A percentile compares a stretch with the other conserved stretches of the same genome.
phyloP scores from a whole-genome alignment of 2,797 vertebrate genomes.

The Fistularia tabacaria region DNA sequence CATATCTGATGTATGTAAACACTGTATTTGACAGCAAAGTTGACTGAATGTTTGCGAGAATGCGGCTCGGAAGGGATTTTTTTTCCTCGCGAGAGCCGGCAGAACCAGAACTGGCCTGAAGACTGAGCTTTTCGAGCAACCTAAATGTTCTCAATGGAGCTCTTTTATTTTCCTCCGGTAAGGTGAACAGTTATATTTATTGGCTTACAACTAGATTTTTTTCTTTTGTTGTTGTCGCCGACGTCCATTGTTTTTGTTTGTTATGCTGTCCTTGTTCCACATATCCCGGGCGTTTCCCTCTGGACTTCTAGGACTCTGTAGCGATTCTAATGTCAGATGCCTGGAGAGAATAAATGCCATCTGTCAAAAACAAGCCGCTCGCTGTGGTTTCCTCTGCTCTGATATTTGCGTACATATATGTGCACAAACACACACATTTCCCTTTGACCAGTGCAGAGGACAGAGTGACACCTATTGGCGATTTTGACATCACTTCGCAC shows the following conservation, averaged over 20 bases:
- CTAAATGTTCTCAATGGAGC: slow-evolving; percentile 3
- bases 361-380: slow-evolving; percentile 69
- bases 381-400: slow-evolving; percentile 4
- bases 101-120: slow-evolving; percentile 29
- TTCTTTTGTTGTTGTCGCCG: not conserved
- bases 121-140: slow-evolving; percentile 16
- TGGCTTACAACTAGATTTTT: slow-evolving; percentile 28
- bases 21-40: slow-evolving; percentile 30
- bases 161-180: slow-evolving; percentile 7
- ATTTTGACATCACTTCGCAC: too few species aligned
- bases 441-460: too few species aligned
- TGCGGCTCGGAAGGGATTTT: slow-evolving; percentile 17
- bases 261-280: slow-evolving; percentile 55
- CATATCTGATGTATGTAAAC: slow-evolving; percentile 50
- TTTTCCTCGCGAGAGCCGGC: slow-evolving; percentile 24
- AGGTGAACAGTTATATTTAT: slow-evolving; percentile 28
- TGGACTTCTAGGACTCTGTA: slow-evolving; percentile 63
- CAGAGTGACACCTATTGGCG: too few species aligned
- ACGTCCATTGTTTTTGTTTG: slow-evolving; percentile 20
- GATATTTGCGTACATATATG: too few species aligned
- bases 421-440: too few species aligned
- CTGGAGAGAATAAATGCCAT: slow-evolving; percentile 77
- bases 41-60: slow-evolving; percentile 62
- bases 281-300: slow-evolving; percentile 29
- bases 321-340: slow-evolving; percentile 80